Percentiles rank a stretch among this genome's conserved stretches.
phyloP scores from a whole-genome alignment of 2,113 vertebrate species.

The Dromiciops gliroides region DNA sequence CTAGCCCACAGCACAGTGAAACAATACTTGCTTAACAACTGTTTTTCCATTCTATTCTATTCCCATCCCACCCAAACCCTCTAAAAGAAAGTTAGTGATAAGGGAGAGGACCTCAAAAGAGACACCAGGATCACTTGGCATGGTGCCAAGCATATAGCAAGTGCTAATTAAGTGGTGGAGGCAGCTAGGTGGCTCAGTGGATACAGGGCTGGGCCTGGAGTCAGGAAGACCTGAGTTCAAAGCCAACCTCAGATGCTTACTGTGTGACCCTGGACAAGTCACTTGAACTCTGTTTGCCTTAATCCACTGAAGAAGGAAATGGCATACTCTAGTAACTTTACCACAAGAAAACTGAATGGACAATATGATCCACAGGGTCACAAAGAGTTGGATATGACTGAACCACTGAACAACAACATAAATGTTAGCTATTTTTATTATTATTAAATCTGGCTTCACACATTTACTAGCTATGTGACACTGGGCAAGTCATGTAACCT shows the following conservation, averaged over 20 bases:
- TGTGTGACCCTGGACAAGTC: background rate
- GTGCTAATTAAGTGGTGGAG: background rate
- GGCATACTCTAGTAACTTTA: too few relatives aligned
- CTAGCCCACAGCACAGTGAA: background rate
- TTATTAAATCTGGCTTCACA: too few relatives aligned
- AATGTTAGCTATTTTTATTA: too few relatives aligned
- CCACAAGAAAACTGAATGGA: background rate
- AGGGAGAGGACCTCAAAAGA: background rate
- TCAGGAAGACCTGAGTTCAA: background rate
- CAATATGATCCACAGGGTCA: too few relatives aligned
- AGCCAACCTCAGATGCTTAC: background rate
- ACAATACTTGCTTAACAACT: background rate
- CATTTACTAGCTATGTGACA: too few relatives aligned
- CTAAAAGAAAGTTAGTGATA: background rate
- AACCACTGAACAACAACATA: too few relatives aligned
- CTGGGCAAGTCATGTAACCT: too few relatives aligned
- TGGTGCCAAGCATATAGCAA: background rate
- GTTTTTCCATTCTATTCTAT: background rate
- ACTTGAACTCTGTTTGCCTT: background rate
- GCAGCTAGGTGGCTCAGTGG: background rate
- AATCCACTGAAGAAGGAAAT: background rate
- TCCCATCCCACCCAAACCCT: background rate
- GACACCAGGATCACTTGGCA: background rate
- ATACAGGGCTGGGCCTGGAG: background rate
- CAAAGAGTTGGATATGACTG: too few relatives aligned